Evolutionary conservation across 2,113 vertebrate genomes (phyloP), one percentile per base, ranked within the genome.

Genomic region (Arizona elegans): DNA sequence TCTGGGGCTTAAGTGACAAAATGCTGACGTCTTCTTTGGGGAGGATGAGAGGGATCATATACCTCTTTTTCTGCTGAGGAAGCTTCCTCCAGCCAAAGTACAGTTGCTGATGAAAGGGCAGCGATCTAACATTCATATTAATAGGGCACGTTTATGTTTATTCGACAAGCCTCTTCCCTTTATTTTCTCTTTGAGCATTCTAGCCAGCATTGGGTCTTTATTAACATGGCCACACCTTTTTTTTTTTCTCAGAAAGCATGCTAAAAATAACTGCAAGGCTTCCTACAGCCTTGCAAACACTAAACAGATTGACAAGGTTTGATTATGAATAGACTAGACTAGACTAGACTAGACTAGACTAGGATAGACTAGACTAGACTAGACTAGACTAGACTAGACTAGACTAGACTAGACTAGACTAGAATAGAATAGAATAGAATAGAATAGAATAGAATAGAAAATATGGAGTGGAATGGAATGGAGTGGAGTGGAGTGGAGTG

Each of bases 1-100:
- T 59, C 89, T 55, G 93, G 21, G 92, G 33, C 90, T 9, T 94
- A 90, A 95, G 58, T 87, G 88, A 95, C 17, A 96, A 97, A 96
- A 95, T 58, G 2, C 9, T 94, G 33, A 17, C 92, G 96, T 0
- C 91, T 55, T 56, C 93, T 10, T 88, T 90, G 15, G 43, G n/a
- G 86, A 1, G 62, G 13, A 58, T 54, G 47, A 54, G 58, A 85
- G 21, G 90, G 58, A 92, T 15, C 0, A 59, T 58, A 86, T 52
- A 5, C 17, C 43, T 85, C 13, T 56, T 88, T 47, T 90, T 94
- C 59, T 92, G 21, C 4, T 87, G 89, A 94, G 26, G 93, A 94
- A 92, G 26, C 38, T 94, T 33, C 29, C 94, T 95, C n/a, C 70
- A 55, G 95, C 29, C 85, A 38, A 95, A 26, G 33, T 0, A 0